phyloP scores from a whole-genome alignment of 1,140 invertebrate genomes.

The Sinonovacula constricta region DNA sequence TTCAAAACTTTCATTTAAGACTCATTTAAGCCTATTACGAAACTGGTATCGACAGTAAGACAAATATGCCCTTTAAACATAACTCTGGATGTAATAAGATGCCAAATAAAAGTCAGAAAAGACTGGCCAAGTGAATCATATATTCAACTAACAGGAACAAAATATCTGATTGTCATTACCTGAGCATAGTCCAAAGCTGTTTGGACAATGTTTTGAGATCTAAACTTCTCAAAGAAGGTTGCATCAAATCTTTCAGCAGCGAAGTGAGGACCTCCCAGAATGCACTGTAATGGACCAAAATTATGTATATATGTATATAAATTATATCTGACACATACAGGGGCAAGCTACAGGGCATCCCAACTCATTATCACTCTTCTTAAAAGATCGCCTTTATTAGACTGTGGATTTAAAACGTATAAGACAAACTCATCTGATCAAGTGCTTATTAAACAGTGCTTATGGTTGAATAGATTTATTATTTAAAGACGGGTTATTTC shows the following conservation, averaged over 20 bases:
- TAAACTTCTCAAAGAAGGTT: constrained; percentile 82
- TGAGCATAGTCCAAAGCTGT: constrained; percentile 84
- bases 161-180: constrained; percentile 52
- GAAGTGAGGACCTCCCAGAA: constrained; percentile 78
- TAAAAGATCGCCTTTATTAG: neutral
- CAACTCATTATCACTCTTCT: too few relatives aligned
- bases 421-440: neutral
- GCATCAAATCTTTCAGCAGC: constrained; percentile 80
- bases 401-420: constrained; percentile 1
- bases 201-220: constrained; percentile 81
- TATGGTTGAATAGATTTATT: too few relatives aligned
- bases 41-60: too few relatives aligned
- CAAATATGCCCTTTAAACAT: neutral
- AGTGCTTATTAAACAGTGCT: neutral
- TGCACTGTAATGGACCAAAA: constrained; percentile 65
- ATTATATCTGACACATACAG: too few relatives aligned
- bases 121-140: neutral
- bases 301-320: neutral
- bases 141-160: neutral
- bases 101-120: neutral
- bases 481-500: too few relatives aligned
- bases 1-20: neutral
- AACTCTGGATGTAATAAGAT: neutral
- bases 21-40: too few relatives aligned
- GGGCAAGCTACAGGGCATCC: too few relatives aligned